phyloP scores from a whole-genome alignment of 2,797 vertebrate species.

The Odontamblyopus lacepedii region DNA sequence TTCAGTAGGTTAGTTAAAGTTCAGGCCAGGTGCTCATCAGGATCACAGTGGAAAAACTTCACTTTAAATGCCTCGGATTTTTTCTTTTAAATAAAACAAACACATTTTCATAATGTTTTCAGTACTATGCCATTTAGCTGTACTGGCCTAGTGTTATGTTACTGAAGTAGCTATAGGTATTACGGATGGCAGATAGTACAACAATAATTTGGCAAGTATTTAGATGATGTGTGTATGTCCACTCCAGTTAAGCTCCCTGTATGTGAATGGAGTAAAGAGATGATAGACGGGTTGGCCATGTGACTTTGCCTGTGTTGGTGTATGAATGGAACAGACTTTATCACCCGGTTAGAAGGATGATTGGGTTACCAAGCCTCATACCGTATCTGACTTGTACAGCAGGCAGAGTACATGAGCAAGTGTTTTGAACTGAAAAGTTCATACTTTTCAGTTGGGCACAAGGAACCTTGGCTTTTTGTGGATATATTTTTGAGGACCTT shows the following conservation, averaged over 20 bases:
- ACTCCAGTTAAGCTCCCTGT: slow-evolving; percentile 29
- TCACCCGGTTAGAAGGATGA: slow-evolving; percentile 42
- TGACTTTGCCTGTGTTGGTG: slow-evolving; percentile 56
- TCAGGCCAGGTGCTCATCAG: no score
- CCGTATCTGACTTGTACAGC: slow-evolving; percentile 67
- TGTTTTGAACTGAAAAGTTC: slow-evolving; percentile 3
- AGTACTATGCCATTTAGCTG: neutral
- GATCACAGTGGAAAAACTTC: no score
- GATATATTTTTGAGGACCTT: neutral
- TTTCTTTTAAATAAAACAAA: no score
- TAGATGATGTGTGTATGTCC: neutral
- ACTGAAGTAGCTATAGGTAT: neutral
- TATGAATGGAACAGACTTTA: slow-evolving; percentile 63
- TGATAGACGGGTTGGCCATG: slow-evolving; percentile 53
- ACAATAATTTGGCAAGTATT: neutral
- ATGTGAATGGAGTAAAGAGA: slow-evolving; percentile 36
- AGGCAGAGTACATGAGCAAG: slow-evolving; percentile 23
- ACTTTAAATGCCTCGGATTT: no score
- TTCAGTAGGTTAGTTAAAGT: no score
- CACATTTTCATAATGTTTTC: neutral
- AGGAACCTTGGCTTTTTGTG: slow-evolving; percentile 7
- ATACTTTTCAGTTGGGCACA: no score
- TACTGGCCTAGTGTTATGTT: neutral
- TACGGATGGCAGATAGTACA: no score
- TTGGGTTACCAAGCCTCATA: slow-evolving; percentile 72